Percentiles rank a stretch among this genome's conserved stretches.
Evolutionary conservation across 2,888 invertebrate species (phyloP).

Genomic region (Luperina nickerlii): DNA sequence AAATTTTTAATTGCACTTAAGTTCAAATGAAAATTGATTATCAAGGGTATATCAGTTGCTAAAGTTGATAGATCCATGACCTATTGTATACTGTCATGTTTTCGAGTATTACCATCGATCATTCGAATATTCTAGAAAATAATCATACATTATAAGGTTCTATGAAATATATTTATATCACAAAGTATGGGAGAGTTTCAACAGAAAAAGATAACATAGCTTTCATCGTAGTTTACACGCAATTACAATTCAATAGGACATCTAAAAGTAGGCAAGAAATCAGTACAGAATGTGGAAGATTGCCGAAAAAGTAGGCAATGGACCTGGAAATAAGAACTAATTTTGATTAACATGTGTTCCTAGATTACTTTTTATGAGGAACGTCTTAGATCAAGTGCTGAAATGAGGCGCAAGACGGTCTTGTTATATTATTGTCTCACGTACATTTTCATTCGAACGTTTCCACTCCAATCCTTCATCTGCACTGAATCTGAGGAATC

Average conservation of each 20-base stretch:
- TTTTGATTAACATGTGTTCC: conserved; percentile 23
- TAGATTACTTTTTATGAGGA: not conserved
- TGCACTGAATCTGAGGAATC: conserved; percentile 14
- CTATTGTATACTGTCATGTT: conserved; percentile 56
- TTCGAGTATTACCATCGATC: conserved; percentile 54
- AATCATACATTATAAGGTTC: conserved; percentile 59
- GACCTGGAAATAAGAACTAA: conserved; percentile 67
- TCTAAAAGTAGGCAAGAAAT: conserved; percentile 55
- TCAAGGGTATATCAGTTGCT: conserved; percentile 62
- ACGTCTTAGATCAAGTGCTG: conserved; percentile 13
- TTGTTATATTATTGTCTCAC: conserved; percentile 35
- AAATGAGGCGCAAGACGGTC: conserved; percentile 31
- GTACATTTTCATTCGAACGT: conserved; percentile 16
- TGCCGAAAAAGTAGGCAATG: conserved; percentile 45
- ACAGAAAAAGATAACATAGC: conserved; percentile 66
- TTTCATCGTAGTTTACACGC: conserved; percentile 47
- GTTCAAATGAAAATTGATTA: conserved; percentile 70
- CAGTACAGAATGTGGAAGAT: conserved; percentile 38
- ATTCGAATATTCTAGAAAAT: conserved; percentile 60
- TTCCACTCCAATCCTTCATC: not conserved
- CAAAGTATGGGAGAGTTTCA: conserved; percentile 78
- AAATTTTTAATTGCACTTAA: conserved; percentile 81
- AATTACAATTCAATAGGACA: conserved; percentile 56
- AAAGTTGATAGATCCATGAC: conserved; percentile 61
- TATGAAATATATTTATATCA: conserved; percentile 74